Evolutionary conservation across 2,888 invertebrate species (phyloP).

Genomic region (Acanthacorydalis orientalis): DNA sequence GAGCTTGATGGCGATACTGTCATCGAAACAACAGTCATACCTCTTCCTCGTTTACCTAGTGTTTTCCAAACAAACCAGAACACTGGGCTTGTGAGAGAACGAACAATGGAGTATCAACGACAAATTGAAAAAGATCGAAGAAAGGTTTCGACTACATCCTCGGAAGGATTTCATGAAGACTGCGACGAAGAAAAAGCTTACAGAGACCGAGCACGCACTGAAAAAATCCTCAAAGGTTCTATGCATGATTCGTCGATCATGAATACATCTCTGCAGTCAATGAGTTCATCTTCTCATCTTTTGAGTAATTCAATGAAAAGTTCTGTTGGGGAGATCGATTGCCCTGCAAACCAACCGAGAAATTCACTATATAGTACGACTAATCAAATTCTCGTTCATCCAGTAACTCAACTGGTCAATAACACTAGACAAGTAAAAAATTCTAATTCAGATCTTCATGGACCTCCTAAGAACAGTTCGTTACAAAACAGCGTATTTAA

Average conservation of each 20-base stretch:
- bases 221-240: slow-evolving; percentile 24
- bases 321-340: neutral
- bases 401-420: neutral
- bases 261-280: neutral
- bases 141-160: slow-evolving; percentile 20
- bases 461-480: slow-evolving; percentile 10
- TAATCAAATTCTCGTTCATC: slow-evolving; percentile 1
- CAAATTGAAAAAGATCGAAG: slow-evolving; percentile 28
- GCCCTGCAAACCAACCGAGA: slow-evolving; percentile 14
- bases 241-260: neutral
- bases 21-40: slow-evolving; percentile 43
- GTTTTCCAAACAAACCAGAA: slow-evolving; percentile 22
- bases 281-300: neutral
- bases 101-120: slow-evolving; percentile 30
- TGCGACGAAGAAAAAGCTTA: slow-evolving; percentile 54
- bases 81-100: slow-evolving; percentile 30
- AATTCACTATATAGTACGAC: slow-evolving; percentile 9
- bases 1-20: slow-evolving; percentile 44
- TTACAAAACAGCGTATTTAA: neutral
- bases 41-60: slow-evolving; percentile 43
- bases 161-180: slow-evolving; percentile 20
- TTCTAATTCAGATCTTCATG: slow-evolving; percentile 16
- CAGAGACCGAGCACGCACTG: slow-evolving; percentile 45
- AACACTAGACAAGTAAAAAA: slow-evolving; percentile 16
- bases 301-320: neutral